phyloP scores from a whole-genome alignment of 2,888 invertebrate genomes.

The Heliconius aoede region DNA sequence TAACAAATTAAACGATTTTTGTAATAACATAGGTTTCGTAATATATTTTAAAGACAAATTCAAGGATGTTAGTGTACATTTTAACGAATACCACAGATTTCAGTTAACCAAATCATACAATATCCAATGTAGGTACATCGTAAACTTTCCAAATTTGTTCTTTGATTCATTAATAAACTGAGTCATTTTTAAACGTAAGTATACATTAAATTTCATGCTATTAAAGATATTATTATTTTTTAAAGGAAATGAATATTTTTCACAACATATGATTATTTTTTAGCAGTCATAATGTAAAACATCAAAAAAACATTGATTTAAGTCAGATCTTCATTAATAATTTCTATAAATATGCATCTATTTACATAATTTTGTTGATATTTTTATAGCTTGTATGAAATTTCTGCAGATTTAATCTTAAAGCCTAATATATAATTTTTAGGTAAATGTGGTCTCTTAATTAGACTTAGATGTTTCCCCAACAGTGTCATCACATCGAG shows the following conservation, averaged over 20 bases:
- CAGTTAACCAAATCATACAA: conserved; percentile 54
- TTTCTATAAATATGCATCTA: conserved; percentile 17
- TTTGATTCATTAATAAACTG: conserved; percentile 55
- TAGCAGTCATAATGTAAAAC: too few relatives aligned
- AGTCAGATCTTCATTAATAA: not conserved
- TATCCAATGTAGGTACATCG: conserved; percentile 60
- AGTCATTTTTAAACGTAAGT: conserved; percentile 53
- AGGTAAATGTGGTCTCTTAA: conserved; percentile 46
- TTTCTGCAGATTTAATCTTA: not conserved
- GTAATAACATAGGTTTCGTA: not conserved
- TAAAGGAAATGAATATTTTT: too few relatives aligned
- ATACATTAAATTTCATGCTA: conserved; percentile 51
- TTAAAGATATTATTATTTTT: not conserved
- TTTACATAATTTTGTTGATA: not conserved
- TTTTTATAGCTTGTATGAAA: not conserved
- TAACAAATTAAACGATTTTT: not conserved
- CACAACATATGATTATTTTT: too few relatives aligned
- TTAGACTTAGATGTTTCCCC: conserved; percentile 62
- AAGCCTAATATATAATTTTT: too few relatives aligned
- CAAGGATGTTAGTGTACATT: not conserved
- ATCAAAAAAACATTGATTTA: not conserved
- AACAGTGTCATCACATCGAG: conserved; percentile 70
- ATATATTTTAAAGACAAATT: not conserved
- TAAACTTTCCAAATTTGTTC: conserved; percentile 55
- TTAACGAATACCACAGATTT: not conserved